These are phyloP conservation scores for Microtus richardsoni DNA, from an alignment of 2,113 vertebrate genomes.

Conservation along the genomic window DNA sequence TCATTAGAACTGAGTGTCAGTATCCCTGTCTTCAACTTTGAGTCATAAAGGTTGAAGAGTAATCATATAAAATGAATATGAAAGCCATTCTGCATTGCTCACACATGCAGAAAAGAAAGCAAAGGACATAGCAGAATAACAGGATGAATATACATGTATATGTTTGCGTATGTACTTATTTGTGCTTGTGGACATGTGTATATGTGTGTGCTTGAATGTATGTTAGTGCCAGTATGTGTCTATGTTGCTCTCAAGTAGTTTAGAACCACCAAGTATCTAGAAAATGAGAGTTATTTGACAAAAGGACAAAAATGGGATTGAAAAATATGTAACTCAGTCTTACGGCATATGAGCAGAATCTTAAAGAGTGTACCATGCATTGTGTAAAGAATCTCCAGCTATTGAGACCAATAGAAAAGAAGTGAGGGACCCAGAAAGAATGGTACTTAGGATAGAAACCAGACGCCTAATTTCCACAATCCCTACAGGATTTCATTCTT, in stretches of 20 bases:
- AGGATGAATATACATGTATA: fast-evolving
- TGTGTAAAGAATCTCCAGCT: not conserved
- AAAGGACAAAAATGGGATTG: not conserved
- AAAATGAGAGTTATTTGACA: not conserved
- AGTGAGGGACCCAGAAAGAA: not conserved
- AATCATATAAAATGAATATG: not conserved
- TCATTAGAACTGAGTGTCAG: not conserved
- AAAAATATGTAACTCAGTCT: not conserved
- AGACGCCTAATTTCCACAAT: not conserved
- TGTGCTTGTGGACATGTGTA: not conserved
- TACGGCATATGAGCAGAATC: not conserved
- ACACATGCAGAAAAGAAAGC: not conserved
- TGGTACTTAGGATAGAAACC: not conserved
- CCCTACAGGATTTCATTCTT: not conserved
- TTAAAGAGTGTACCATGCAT: not conserved
- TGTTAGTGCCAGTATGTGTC: not conserved
- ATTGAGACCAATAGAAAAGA: not conserved
- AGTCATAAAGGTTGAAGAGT: not conserved
- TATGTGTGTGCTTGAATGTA: not conserved
- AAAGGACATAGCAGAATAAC: not conserved
- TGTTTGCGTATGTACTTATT: not conserved
- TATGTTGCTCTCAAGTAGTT: not conserved
- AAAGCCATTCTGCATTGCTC: not conserved
- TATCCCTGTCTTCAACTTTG: not conserved
- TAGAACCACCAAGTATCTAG: too few relatives aligned